phyloP scores from a whole-genome alignment of 2,888 invertebrate genomes.

The Oscheius sp. region DNA sequence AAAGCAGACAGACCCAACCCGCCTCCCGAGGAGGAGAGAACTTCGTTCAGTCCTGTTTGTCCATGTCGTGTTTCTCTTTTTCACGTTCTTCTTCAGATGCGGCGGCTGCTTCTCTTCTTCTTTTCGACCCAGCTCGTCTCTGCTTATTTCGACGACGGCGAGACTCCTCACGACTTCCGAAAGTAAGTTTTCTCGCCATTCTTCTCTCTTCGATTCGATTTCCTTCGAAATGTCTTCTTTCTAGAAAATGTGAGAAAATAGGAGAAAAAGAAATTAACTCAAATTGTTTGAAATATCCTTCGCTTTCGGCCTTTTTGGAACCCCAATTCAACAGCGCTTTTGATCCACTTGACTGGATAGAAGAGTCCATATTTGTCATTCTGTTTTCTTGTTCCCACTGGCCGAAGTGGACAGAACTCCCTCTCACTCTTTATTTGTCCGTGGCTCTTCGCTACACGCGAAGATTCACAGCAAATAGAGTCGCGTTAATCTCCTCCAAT shows the following conservation, averaged over 20 bases:
- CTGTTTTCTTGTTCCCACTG: conserved; percentile 20
- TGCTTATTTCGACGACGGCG: conserved; percentile 1
- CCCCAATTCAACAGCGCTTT: neutral
- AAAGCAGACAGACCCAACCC: conserved; percentile 8
- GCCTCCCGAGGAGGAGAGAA: neutral
- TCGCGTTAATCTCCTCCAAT: neutral
- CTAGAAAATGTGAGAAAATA: too few relatives aligned
- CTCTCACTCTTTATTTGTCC: conserved; percentile 11
- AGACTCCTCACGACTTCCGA: conserved; percentile 19
- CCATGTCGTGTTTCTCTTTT: neutral
- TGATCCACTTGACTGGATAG: neutral
- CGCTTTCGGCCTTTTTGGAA: too few relatives aligned
- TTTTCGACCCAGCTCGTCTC: neutral
- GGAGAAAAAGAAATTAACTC: too few relatives aligned
- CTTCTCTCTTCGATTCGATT: neutral
- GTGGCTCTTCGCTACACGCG: conserved; percentile 1
- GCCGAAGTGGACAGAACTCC: neutral
- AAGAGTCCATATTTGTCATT: neutral
- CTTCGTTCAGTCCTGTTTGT: too few relatives aligned
- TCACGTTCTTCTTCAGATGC: conserved; percentile 9
- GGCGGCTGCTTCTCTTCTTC: conserved; percentile 10
- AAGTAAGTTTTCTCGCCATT: neutral
- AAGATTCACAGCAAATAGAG: conserved; percentile 15
- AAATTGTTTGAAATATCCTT: too few relatives aligned
- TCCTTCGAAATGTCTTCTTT: too few relatives aligned